Evolutionary conservation across 2,888 invertebrate genomes (phyloP), one percentile per base, ranked within the genome.

Genomic region (Zaprionus bogoriensis): DNA sequence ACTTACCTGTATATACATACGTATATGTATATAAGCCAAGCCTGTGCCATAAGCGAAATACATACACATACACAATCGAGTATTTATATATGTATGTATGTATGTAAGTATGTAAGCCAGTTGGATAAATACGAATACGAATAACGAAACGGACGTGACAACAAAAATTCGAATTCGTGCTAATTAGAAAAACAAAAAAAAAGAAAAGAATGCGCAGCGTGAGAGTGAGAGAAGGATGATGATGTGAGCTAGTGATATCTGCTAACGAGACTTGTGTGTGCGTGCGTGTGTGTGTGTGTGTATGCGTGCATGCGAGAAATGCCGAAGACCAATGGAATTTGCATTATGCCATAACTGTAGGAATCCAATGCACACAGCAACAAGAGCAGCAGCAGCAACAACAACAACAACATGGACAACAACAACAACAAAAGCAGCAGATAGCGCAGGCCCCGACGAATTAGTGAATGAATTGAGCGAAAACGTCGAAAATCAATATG

Each of bases 381-480:
- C 23, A 36, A 36, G 9, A 27, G 10, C 27, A 10, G n/a, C 27
- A 27, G 10, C 32, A n/a, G 17, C 17, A 36, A 36, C 17, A 10
- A 27, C 27, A 27, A 9, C 32, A n/a, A 36, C 17, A 36, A 36
- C 17, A 17, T 12, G 14, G 7, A 32, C 6, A 32, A 74, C 44
- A 53, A 36, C 9, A 17, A 36, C 32, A 36, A 32, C 2, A 32
- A 7, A 12, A 32, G 23, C 25, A 53, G 23, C 44, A 72, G 75
- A 73, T 73, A 73, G 54, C 75, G 74, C 59, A 57, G 32, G 73
- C 62, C 38, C 44, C 53, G 57, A 59, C 74, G 83, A 87, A 84
- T 81, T 80, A 81, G 82, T 81, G 87, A 81, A 81, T 81, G 87
- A 80, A 80, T 68, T 83, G 81, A 77, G 81, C 81, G 75, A 77